These are phyloP conservation scores for Eupleurogrammus muticus DNA, from an alignment of 2,797 vertebrate species.

Conservation along the genomic window DNA sequence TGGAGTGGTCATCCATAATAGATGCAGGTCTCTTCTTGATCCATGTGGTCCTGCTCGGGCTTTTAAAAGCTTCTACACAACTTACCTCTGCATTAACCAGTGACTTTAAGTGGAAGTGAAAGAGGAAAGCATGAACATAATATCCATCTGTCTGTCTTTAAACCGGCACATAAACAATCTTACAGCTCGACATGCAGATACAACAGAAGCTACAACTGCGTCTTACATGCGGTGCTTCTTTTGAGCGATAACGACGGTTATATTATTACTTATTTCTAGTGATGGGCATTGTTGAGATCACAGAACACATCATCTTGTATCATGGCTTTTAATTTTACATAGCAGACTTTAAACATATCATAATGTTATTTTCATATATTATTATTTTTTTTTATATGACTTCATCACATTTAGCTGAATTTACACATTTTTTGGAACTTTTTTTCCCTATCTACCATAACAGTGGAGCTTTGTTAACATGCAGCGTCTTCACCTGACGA, in stretches of 20 bases:
- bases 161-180: conserved; percentile 15
- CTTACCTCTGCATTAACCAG: conserved; percentile 66
- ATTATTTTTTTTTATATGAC: too few relatives aligned
- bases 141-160: conserved; percentile 13
- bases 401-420: too few relatives aligned
- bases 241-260: not conserved
- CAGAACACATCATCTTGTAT: too few relatives aligned
- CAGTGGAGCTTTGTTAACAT: too few relatives aligned
- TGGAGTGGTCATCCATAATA: conserved; percentile 78
- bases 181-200: not conserved
- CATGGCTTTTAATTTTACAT: too few relatives aligned
- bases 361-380: too few relatives aligned
- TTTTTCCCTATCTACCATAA: too few relatives aligned
- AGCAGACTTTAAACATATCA: too few relatives aligned
- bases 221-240: not conserved
- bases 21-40: conserved; percentile 61
- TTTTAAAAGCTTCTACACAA: conserved; percentile 75
- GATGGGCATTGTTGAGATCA: too few relatives aligned
- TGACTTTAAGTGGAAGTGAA: conserved; percentile 51
- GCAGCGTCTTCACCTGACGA: too few relatives aligned
- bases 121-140: conserved; percentile 24
- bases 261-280: not conserved
- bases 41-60: conserved; percentile 54
- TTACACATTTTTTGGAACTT: too few relatives aligned
- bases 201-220: not conserved